Percentiles rank a stretch among this genome's conserved stretches.
Conservation (phyloP, 2,797 vertebrate genomes). For the Eospalax fontanierii region DNA sequence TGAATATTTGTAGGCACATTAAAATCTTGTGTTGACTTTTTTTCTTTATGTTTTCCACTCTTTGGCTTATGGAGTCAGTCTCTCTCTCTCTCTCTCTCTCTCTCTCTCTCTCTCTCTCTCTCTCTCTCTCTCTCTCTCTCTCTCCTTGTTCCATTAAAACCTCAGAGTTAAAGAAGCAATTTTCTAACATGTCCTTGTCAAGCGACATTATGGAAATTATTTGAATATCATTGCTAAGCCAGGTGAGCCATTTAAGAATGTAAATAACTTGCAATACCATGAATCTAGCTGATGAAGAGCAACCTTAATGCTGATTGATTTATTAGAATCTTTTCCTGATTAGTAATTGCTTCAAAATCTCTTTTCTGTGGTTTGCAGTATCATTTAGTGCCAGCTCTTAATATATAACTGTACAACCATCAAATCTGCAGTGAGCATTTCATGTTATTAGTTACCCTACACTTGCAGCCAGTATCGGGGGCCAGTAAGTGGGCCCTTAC, state of each 20-base stretch:
- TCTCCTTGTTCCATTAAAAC: conserved; percentile 75
- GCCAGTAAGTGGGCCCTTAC: conserved; percentile 14
- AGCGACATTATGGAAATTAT: conserved; percentile 80
- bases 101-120: too few relatives aligned
- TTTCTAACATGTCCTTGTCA: conserved; percentile 83
- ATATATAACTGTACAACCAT: conserved; percentile 69
- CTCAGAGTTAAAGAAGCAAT: conserved; percentile 79
- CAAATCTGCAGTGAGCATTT: conserved; percentile 67
- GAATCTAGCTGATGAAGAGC: conserved; percentile 84
- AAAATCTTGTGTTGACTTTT: background rate
- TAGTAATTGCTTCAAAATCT: conserved; percentile 83
- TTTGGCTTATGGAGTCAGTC: background rate
- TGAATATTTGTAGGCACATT: background rate
- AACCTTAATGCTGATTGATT: conserved; percentile 86
- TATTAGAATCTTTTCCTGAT: conserved; percentile 85
- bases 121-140: background rate
- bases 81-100: background rate
- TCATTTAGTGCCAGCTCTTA: conserved; percentile 71
- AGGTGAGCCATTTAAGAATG: conserved; percentile 86
- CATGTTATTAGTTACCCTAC: conserved; percentile 12
- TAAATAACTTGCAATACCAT: conserved; percentile 81
- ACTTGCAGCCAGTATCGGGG: conserved; percentile 50
- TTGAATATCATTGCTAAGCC: conserved; percentile 82
- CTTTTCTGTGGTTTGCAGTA: conserved; percentile 78
- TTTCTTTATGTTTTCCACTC: background rate